phyloP scores from a whole-genome alignment of 2,888 invertebrate genomes.

The Euplexia lucipara region DNA sequence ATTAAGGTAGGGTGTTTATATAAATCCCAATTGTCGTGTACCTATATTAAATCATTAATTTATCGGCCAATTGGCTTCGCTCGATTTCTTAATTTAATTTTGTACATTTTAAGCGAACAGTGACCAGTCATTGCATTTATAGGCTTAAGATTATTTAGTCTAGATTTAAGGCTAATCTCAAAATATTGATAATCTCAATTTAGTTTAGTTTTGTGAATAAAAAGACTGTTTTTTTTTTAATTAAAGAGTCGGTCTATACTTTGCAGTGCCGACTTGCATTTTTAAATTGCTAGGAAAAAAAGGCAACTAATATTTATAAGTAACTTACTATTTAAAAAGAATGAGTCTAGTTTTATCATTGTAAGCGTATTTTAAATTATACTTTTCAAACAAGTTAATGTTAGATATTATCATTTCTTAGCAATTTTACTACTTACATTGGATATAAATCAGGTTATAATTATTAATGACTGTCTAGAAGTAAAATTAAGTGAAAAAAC shows the following conservation, averaged over 20 bases:
- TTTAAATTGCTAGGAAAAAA: conserved; percentile 17
- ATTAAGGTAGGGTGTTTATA: conserved; percentile 25
- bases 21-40: conserved; percentile 31
- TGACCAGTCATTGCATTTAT: conserved; percentile 89
- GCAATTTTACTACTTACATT: not conserved
- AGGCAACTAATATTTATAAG: conserved; percentile 27
- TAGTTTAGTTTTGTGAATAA: conserved; percentile 52
- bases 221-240: conserved; percentile 56
- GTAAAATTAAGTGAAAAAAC: no score
- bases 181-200: conserved; percentile 54
- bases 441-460: not conserved
- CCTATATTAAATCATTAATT: conserved; percentile 28
- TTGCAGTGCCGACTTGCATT: conserved; percentile 14
- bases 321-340: conserved; percentile 3
- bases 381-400: not conserved
- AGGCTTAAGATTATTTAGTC: conserved; percentile 65
- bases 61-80: conserved; percentile 36
- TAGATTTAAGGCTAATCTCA: conserved; percentile 45
- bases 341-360: conserved; percentile 22
- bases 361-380: conserved; percentile 29
- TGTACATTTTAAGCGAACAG: conserved; percentile 81
- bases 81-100: conserved; percentile 52
- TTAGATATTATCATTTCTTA: not conserved
- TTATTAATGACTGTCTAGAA: not conserved
- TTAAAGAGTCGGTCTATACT: conserved; percentile 12